Evolutionary conservation across 2,888 invertebrate species (phyloP), one percentile per base, ranked within the genome.

Genomic region (Epinotia brunnichana): DNA sequence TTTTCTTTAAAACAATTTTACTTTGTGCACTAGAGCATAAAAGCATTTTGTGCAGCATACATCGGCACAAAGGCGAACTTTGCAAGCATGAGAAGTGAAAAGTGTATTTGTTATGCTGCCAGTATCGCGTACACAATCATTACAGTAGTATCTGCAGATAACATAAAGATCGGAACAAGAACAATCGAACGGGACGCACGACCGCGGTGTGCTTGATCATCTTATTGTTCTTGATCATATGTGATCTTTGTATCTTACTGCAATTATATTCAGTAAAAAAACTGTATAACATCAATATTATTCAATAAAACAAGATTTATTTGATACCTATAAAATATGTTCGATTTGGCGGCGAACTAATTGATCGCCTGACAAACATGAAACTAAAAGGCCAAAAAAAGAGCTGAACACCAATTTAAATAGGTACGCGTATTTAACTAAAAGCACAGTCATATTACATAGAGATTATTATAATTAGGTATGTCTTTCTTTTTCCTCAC

Each of bases 91-190:
- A n/a, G n/a, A n/a, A n/a, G n/a, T n/a, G n/a, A n/a, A 60, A 60
- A 13, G 15, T 29, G n/a, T 9, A 48, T 67, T 72, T 67, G 44
- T 54, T 75, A 69, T 86, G 83, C 82, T 13, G 67, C 61, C 83
- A 62, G 80, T 87, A 85, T 83, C 54, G 19, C 39, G 66, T 82
- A 84, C 86, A 86, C 81, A 83, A 85, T 88, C 83, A 87, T 87
- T 87, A 85, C 86, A 82, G 89, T 85, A 84, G 86, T 84, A 85
- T 83, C 82, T 78, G 82, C 77, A 85, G 86, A 88, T 85, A 87
- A 84, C 87, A 88, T 87, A 87, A 88, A 87, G 87, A 87, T 85
- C 82, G 79, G 80, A 82, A 84, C 83, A 87, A 88, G 87, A 88
- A 85, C 83, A 86, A 87, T 85, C 83, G 80, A 83, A 84, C 82